These are phyloP conservation scores for Daboia siamensis DNA, from an alignment of 2,113 vertebrate species.

Conservation along the genomic window DNA sequence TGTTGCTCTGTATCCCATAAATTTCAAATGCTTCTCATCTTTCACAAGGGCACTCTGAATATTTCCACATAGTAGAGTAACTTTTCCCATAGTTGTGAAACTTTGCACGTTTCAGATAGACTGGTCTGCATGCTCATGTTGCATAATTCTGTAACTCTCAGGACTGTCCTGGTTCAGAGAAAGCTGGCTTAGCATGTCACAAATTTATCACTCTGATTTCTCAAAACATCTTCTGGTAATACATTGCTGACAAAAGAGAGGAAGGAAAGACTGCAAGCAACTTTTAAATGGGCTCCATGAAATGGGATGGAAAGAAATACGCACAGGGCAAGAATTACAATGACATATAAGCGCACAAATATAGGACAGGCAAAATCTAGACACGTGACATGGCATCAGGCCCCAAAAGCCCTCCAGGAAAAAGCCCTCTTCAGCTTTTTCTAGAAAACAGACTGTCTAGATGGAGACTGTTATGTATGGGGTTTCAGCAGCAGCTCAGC, in stretches of 20 bases:
- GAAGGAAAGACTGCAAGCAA: not conserved
- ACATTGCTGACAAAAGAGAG: not conserved
- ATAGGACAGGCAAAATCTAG: not conserved
- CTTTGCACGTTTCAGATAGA: not conserved
- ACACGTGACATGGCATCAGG: not conserved
- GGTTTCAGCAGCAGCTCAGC: no score
- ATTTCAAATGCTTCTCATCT: not conserved
- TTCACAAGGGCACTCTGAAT: not conserved
- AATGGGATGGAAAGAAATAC: not conserved
- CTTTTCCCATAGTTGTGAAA: not conserved
- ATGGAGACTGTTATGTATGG: not conserved
- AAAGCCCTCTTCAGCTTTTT: not conserved
- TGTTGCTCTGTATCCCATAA: not conserved
- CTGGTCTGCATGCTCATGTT: not conserved
- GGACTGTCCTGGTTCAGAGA: not conserved
- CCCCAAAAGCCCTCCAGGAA: not conserved
- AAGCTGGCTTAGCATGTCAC: not conserved
- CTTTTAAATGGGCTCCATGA: not conserved
- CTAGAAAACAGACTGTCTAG: not conserved
- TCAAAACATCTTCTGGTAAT: not conserved
- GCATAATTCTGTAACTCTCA: not conserved
- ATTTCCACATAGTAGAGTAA: not conserved
- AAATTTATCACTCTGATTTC: not conserved
- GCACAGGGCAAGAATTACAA: not conserved
- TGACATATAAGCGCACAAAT: not conserved